Evolutionary conservation across 2,888 invertebrate genomes (phyloP).

Genomic region (Mesorhabditis sp.): DNA sequence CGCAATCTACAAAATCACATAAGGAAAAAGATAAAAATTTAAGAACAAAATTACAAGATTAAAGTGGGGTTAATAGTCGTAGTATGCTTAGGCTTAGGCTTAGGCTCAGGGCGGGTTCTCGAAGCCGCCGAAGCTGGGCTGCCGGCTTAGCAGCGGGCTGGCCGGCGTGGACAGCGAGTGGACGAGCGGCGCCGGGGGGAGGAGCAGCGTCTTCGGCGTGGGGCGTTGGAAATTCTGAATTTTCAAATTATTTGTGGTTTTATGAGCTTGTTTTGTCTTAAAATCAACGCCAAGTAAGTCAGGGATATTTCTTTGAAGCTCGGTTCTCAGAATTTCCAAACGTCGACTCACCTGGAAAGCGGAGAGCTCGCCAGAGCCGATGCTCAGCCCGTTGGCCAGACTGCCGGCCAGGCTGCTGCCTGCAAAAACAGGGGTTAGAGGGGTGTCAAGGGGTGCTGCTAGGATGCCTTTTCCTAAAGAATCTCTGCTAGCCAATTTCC

Average conservation of each 20-base stretch:
- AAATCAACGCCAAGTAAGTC: not conserved
- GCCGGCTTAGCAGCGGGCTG: not conserved
- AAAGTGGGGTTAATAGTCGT: too few relatives aligned
- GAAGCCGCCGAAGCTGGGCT: not conserved
- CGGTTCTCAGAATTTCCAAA: not conserved
- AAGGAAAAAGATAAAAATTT: too few relatives aligned
- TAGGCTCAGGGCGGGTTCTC: not conserved
- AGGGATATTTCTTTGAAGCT: not conserved
- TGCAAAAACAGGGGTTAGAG: not conserved
- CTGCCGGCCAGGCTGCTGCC: not conserved
- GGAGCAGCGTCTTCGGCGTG: not conserved
- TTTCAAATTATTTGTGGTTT: too few relatives aligned
- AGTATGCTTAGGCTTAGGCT: too few relatives aligned
- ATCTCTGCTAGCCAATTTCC: too few relatives aligned
- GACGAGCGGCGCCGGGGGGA: not conserved
- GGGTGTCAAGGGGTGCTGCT: not conserved
- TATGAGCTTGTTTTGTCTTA: too few relatives aligned
- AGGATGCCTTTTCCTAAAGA: not conserved
- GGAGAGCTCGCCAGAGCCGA: conserved; percentile 29
- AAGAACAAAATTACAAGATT: too few relatives aligned
- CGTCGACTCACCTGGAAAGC: conserved; percentile 28
- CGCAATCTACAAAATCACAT: too few relatives aligned
- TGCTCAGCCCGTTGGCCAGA: conserved; percentile 9
- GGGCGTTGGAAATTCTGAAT: not conserved
- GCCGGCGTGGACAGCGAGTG: not conserved